Base-by-base conservation (phyloP, 2,797 vertebrate species). In the Takifugu ocellatus region DNA sequence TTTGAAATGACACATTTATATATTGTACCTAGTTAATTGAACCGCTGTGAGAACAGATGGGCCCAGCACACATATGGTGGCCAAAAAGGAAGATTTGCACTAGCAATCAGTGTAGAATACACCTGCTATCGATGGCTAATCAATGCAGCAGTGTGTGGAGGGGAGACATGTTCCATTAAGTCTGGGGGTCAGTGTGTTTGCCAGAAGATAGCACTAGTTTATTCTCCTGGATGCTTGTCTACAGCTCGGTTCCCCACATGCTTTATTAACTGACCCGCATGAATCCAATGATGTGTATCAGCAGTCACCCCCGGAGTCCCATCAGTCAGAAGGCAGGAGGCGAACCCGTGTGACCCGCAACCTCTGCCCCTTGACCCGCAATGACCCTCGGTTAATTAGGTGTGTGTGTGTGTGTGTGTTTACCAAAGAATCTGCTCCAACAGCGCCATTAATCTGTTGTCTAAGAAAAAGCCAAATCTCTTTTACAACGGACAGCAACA, bases 161-260 rank as follows among this genome's bases (percentile, higher is more conserved):
- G 70, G 81, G 76, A 86, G 60, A 68, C 66, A 66, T 79, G 84
- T 87, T 84, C 76, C 80, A 85, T 83, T 78, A 82, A 76, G 79
- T 78, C 62, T 68, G 58, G 2, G 47, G 77, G 80, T 88, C 82
- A 85, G 84, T 87, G 86, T 83, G 80, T 84, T 86, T 75, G 76
- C 78, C 78, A 72, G 82, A 67, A 85, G 76, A 87, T 76, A 81
- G 68, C 67, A 63, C 58, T 33, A 66, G 60, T 81, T 85, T 77
- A 81, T 85, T 84, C 84, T 81, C 66, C 69, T 66, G 72, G 73
- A 77, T 25, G 44, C 76, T 74, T 75, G 79, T 84, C 75, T 77
- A 64, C 24, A 39, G 54, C 42, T 59, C 31, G 54, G 70, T 64
- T n/a, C 65, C 67, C 69, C 53, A 53, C 68, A 66, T 72, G 77